Evolutionary conservation across 2,888 invertebrate genomes (phyloP), one percentile per base, ranked within the genome.

Genomic region (Polydrusus cervinus): DNA sequence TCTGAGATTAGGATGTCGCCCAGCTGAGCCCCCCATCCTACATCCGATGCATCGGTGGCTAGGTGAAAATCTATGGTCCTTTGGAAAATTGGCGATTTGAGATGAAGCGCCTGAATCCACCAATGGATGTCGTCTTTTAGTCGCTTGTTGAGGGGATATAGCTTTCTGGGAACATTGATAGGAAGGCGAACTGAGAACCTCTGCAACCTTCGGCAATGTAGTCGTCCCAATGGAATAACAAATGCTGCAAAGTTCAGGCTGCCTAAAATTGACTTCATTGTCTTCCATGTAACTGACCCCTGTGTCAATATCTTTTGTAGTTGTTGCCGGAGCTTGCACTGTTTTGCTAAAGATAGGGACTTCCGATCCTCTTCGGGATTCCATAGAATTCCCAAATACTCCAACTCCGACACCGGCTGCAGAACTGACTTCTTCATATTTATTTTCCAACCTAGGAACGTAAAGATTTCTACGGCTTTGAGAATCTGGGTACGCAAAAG

Each of bases 321-420:
- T 45, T 53, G 53, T 38, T n/a, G n/a, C 55, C 16, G 68, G 40
- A 45, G 55, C 53, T 57, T 64, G 14, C 25, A 14, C 43, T 64
- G 64, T 65, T 45, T 65, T 65, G n/a, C 47, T 10, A 38, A 16
- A 13, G 65, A 47, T 43, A 65, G 18, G 40, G 14, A 47, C 40
- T 47, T 65, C 43, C 43, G 18, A 34, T 69, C 45, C 38, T 64
- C 13, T 25, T 3, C n/a, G 13, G 78, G 71, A 47, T 76, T 57
- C 78, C 78, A 78, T 38, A 65, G 38, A 45, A 78, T 68, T 51
- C 76, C 78, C 47, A 78, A 51, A 49, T 45, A 78, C 45, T 73
- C 76, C 47, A 78, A 16, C 38, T 47, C 43, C n/a, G 16, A 38
- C 13, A 47, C 20, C 10, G 77, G 75, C 3, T 14, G 10, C 11